These are phyloP conservation scores for Neosalanx taihuensis DNA, from an alignment of 2,797 vertebrate genomes.

Conservation along the genomic window DNA sequence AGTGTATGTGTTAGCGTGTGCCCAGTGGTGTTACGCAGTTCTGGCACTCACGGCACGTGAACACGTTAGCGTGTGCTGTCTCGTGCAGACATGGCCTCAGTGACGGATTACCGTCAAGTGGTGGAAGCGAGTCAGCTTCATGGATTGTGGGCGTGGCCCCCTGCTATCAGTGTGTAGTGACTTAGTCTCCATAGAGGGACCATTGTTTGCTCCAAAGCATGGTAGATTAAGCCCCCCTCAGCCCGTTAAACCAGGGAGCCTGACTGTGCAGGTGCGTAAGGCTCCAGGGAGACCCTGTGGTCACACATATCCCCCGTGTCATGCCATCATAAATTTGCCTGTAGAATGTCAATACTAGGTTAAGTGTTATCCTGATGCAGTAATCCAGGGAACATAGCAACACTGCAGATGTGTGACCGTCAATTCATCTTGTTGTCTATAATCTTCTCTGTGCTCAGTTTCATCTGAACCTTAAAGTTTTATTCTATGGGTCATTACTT, in stretches of 20 bases:
- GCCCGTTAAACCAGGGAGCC: not conserved
- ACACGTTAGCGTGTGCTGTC: slow-evolving; percentile 49
- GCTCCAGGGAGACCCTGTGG: slow-evolving; percentile 6
- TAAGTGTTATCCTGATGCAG: not conserved
- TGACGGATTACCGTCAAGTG: slow-evolving; percentile 65
- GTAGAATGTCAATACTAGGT: not conserved
- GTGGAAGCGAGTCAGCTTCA: slow-evolving; percentile 56
- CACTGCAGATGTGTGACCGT: not conserved
- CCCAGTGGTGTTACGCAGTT: slow-evolving; percentile 20
- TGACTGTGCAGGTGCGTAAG: not conserved
- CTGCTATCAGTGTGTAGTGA: slow-evolving; percentile 3
- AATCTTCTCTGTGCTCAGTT: not conserved
- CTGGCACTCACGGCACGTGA: slow-evolving; percentile 58
- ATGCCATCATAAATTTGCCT: slow-evolving; percentile 19
- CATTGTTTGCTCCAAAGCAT: slow-evolving; percentile 17
- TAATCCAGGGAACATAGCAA: not conserved
- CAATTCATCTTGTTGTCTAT: not conserved
- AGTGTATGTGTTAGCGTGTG: no score
- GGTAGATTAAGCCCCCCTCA: slow-evolving; percentile 8
- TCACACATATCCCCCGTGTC: slow-evolving; percentile 11
- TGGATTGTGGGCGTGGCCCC: slow-evolving; percentile 54
- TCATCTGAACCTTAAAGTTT: not conserved
- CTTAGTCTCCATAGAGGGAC: slow-evolving; percentile 11
- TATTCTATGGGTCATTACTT: not conserved
- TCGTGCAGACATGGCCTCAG: slow-evolving; percentile 48